phyloP scores from a whole-genome alignment of 2,113 vertebrate species.

The Carassius gibelio region DNA sequence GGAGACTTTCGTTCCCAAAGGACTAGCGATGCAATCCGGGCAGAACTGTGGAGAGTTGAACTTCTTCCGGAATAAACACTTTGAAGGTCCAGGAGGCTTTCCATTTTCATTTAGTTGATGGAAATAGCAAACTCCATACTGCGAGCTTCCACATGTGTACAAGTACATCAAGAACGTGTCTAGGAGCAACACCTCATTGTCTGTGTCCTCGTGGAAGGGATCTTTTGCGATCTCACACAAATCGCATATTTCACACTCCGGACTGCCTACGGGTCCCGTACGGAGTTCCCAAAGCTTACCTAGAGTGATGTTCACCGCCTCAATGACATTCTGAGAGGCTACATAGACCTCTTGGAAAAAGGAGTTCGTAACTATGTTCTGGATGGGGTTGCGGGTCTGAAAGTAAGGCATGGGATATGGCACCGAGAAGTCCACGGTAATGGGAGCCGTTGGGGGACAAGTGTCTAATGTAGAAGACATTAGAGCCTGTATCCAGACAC shows the following conservation, averaged over 20 bases:
- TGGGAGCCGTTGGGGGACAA: conserved; percentile 74
- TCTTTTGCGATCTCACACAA: conserved; percentile 70
- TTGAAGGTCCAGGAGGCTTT: conserved; percentile 65
- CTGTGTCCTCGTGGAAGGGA: conserved; percentile 73
- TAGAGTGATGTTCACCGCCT: conserved; percentile 77
- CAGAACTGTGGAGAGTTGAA: conserved; percentile 78
- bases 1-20: conserved; percentile 84
- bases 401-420: conserved; percentile 81
- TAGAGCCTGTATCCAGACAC: conserved; percentile 72
- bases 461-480: conserved; percentile 61
- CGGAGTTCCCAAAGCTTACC: conserved; percentile 73
- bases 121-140: conserved; percentile 84
- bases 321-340: conserved; percentile 84
- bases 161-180: conserved; percentile 83
- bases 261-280: conserved; percentile 82
- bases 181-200: conserved; percentile 82
- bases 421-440: conserved; percentile 79
- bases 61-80: conserved; percentile 80
- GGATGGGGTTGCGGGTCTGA: conserved; percentile 73
- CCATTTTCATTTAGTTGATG: conserved; percentile 76
- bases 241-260: conserved; percentile 80
- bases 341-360: conserved; percentile 80
- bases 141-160: conserved; percentile 86
- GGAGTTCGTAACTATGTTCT: conserved; percentile 81
- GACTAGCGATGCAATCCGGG: conserved; percentile 89